Base-by-base conservation (phyloP, 2,797 vertebrate species). In the Limnodromus scolopaceus region DNA sequence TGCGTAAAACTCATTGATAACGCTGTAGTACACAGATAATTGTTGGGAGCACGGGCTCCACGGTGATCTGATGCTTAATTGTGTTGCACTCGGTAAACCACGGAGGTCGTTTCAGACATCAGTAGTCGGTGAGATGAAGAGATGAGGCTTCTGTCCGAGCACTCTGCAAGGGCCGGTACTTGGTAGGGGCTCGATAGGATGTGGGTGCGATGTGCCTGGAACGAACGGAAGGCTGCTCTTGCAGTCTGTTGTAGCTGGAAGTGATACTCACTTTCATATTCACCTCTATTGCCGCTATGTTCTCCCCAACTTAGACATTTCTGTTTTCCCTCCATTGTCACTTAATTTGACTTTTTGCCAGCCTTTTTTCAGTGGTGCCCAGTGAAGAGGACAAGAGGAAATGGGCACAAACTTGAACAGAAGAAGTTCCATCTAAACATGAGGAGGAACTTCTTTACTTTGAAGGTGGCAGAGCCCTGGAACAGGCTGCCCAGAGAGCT, bases 191-290 rank as follows among this genome's bases (percentile, higher is more conserved):
- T 39, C 12, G 34, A 5, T 43, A 25, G 30, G 12, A 6, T 4
- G 11, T 61, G 25, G 3, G 4, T 16, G 10, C 10, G 1, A 4
- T 2, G 38, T 28, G 20, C 57, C 48, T 9, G 10, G 28, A 17
- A 16, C 4, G 3, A 63, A 27, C 18, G 5, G 14, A 58, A 48
- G 39, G 41, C 76, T 61, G 71, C 43, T 69, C 32, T 15, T 45
- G 34, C 27, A 36, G 32, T 23, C 25, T 6, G 0, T 58, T 63
- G 34, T 16, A 61, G 36, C 28, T 45, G 49, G 38, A 63, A 46
- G 18, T 23, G 10, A n/a, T 41, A 13, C 30, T 70, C 5, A 1
- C 53, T 76, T 65, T 25, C 20, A 9, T 32, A 8, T 22, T 66
- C 24, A 25, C 25, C 34, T 63, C 28, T 81, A 2, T 18, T 68